phyloP scores from a whole-genome alignment of 2,888 invertebrate genomes.

The Anthoptus insignis region DNA sequence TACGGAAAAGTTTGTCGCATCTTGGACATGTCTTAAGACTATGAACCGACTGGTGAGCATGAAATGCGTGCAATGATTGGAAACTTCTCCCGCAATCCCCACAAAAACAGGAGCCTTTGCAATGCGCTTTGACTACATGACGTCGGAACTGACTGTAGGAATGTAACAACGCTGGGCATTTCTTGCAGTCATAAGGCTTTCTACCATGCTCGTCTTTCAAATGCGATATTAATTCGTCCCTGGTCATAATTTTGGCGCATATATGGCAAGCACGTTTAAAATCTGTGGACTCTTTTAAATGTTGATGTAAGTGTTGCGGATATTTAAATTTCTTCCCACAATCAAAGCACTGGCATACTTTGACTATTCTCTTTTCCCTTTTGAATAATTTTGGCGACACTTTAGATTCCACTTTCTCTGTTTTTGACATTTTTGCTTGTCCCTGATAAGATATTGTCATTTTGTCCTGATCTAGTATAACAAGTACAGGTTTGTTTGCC shows the following conservation, averaged over 20 bases:
- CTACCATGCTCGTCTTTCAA: constrained; percentile 57
- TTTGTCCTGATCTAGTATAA: constrained; percentile 56
- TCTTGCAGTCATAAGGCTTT: constrained; percentile 64
- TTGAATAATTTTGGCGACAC: not conserved
- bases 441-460: constrained; percentile 54
- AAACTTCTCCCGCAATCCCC: constrained; percentile 74
- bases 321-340: constrained; percentile 68
- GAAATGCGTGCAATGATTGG: constrained; percentile 59
- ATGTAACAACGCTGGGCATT: constrained; percentile 66
- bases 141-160: constrained; percentile 53
- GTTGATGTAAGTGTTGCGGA: constrained; percentile 63
- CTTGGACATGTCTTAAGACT: constrained; percentile 64
- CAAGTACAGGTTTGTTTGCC: constrained; percentile 52
- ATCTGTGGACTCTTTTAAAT: constrained; percentile 71
- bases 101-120: constrained; percentile 62
- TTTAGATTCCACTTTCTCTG: not conserved
- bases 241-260: constrained; percentile 68
- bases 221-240: constrained; percentile 65
- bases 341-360: constrained; percentile 62
- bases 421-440: constrained; percentile 30
- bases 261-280: constrained; percentile 68
- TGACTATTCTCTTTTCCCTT: constrained; percentile 20
- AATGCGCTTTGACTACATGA: constrained; percentile 63
- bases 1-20: constrained; percentile 69
- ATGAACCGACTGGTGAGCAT: constrained; percentile 69